These are phyloP conservation scores for Xestia ashworthii DNA, from an alignment of 2,888 invertebrate genomes.

Conservation along the genomic window DNA sequence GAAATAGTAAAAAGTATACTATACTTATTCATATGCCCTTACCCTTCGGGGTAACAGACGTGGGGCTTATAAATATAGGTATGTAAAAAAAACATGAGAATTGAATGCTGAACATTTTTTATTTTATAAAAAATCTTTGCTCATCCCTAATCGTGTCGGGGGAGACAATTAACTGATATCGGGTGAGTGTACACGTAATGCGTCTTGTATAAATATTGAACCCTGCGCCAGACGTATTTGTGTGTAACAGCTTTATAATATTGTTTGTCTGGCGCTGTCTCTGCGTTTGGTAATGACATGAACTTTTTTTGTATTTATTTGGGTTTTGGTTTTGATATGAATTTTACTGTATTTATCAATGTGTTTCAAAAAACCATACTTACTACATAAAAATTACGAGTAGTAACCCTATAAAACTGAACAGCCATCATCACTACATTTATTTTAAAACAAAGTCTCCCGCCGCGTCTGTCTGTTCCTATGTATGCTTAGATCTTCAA, in stretches of 20 bases:
- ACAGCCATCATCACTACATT: too few species aligned
- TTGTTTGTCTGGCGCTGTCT: constrained; percentile 61
- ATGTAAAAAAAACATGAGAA: too few species aligned
- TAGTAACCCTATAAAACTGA: too few species aligned
- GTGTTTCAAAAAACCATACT: too few species aligned
- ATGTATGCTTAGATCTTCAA: too few species aligned
- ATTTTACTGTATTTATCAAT: not conserved
- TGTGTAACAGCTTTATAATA: constrained; percentile 73
- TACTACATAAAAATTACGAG: too few species aligned
- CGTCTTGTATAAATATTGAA: constrained; percentile 76
- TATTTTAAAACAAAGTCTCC: too few species aligned
- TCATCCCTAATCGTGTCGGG: constrained; percentile 55
- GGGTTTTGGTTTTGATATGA: not conserved
- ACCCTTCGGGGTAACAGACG: too few species aligned
- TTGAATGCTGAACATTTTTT: not conserved
- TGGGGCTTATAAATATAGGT: too few species aligned
- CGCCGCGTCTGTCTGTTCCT: too few species aligned
- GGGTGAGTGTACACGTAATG: constrained; percentile 69
- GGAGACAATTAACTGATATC: constrained; percentile 74
- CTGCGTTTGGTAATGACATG: constrained; percentile 52
- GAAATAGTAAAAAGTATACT: too few species aligned
- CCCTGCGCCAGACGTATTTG: constrained; percentile 57
- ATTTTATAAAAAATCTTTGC: constrained; percentile 1
- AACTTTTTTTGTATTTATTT: constrained; percentile 23
- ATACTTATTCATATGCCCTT: too few species aligned